phyloP scores from a whole-genome alignment of 2,113 vertebrate species.

The Peromyscus californicus region DNA sequence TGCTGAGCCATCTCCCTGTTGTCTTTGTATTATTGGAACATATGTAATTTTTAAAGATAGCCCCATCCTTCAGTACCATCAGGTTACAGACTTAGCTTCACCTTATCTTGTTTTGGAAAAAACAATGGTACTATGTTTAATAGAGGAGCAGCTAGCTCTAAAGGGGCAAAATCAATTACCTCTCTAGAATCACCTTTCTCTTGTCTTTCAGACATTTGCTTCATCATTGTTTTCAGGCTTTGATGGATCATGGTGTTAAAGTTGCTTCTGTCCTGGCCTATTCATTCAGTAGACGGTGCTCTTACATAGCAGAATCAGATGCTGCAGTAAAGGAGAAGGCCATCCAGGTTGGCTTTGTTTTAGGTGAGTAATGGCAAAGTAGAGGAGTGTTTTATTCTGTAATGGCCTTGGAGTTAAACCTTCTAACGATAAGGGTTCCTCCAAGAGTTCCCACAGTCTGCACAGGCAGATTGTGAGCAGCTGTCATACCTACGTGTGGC shows the following conservation, averaged over 20 bases:
- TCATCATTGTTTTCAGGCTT: slow-evolving; percentile 99
- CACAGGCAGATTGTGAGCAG: slow-evolving; percentile 13
- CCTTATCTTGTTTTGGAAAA: slow-evolving; percentile 31
- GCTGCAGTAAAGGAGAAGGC: slow-evolving; percentile 98
- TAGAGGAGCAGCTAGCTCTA: slow-evolving; percentile 37
- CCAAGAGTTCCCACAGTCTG: neutral
- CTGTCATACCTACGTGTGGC: slow-evolving; percentile 1
- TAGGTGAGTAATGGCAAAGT: slow-evolving; percentile 89
- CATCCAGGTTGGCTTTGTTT: slow-evolving; percentile 98
- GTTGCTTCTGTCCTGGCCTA: slow-evolving; percentile 98
- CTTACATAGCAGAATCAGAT: slow-evolving; percentile 98
- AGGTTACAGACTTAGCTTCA: neutral
- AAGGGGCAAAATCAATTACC: neutral
- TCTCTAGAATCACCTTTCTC: slow-evolving; percentile 44
- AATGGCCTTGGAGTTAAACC: slow-evolving; percentile 38
- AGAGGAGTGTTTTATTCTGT: slow-evolving; percentile 20
- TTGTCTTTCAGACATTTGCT: slow-evolving; percentile 93
- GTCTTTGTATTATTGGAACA: neutral
- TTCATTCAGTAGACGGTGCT: slow-evolving; percentile 98
- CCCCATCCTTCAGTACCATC: neutral
- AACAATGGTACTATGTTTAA: neutral
- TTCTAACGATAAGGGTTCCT: neutral
- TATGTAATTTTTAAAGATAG: slow-evolving; percentile 14
- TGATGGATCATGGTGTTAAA: slow-evolving; percentile 99
- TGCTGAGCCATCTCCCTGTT: neutral